These are phyloP conservation scores for Tetrax tetrax DNA, from an alignment of 2,113 vertebrate species.

Conservation along the genomic window DNA sequence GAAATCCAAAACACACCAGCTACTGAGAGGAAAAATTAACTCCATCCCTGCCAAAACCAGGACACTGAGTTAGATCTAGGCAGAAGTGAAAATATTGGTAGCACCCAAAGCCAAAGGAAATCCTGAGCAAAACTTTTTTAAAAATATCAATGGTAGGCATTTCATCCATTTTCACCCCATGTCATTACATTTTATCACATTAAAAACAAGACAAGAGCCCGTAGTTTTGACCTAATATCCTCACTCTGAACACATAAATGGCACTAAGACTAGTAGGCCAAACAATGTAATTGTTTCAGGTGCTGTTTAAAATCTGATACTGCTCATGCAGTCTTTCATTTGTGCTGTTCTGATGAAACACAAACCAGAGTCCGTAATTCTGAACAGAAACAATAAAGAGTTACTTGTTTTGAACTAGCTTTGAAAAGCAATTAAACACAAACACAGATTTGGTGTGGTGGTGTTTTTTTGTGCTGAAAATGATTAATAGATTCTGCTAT, in stretches of 20 bases:
- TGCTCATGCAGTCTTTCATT: constrained; percentile 40
- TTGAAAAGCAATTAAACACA: not conserved
- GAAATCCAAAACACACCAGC: too few relatives aligned
- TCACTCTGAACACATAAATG: constrained; percentile 59
- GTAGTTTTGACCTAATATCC: constrained; percentile 64
- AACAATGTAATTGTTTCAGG: constrained; percentile 36
- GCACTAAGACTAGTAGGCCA: constrained; percentile 36
- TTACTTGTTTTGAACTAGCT: not conserved
- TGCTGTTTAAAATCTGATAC: constrained; percentile 70
- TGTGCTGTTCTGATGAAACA: constrained; percentile 13
- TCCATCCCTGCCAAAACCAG: too few relatives aligned
- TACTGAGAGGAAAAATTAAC: too few relatives aligned
- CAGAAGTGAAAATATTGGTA: not conserved
- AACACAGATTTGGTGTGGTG: not conserved
- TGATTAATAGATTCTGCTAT: not conserved
- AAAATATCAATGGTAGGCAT: not conserved
- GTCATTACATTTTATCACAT: not conserved
- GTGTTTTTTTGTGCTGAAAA: not conserved
- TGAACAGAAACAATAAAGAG: constrained; percentile 10
- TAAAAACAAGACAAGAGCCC: constrained; percentile 48
- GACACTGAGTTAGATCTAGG: not conserved
- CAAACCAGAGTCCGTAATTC: constrained; percentile 71
- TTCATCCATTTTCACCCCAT: not conserved
- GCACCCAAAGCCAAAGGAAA: not conserved
- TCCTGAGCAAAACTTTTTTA: not conserved